Evolutionary conservation across 92 coral and sea anemone genomes (phyloP).

Genomic region (Virgularia gustaviana): DNA sequence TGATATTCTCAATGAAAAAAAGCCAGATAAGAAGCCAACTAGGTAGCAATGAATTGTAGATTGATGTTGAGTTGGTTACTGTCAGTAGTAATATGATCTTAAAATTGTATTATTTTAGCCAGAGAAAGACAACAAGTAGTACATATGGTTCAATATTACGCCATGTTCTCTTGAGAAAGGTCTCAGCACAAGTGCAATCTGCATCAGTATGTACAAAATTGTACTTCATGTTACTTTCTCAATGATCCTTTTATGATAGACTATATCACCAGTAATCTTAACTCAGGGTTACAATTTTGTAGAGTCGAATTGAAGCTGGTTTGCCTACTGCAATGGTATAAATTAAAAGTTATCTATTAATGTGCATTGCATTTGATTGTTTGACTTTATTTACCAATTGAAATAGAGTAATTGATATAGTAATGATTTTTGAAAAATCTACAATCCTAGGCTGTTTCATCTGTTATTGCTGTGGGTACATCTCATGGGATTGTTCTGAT

Average conservation of each 20-base stretch:
- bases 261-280: background rate
- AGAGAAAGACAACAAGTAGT: background rate
- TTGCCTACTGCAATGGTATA: slow-evolving; percentile 94
- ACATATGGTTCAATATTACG: slow-evolving; percentile 85
- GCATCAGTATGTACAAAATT: slow-evolving; percentile 74
- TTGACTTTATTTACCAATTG: no score
- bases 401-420: no score
- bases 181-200: slow-evolving; percentile 85
- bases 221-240: background rate
- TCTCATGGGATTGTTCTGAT: slow-evolving; percentile 90
- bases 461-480: slow-evolving; percentile 88
- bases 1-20: slow-evolving; percentile 12
- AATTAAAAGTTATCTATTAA: no score
- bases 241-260: background rate
- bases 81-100: no score
- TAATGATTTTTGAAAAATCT: no score
- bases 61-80: background rate
- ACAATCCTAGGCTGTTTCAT: slow-evolving; percentile 71
- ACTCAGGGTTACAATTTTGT: no score
- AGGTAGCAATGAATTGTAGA: slow-evolving; percentile 27
- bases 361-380: background rate
- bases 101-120: background rate
- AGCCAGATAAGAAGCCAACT: no score
- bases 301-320: slow-evolving; percentile 98
- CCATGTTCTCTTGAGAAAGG: slow-evolving; percentile 75